Evolutionary conservation across 2,113 vertebrate genomes (phyloP), one percentile per base, ranked within the genome.

Genomic region (Catharus bicknelli): DNA sequence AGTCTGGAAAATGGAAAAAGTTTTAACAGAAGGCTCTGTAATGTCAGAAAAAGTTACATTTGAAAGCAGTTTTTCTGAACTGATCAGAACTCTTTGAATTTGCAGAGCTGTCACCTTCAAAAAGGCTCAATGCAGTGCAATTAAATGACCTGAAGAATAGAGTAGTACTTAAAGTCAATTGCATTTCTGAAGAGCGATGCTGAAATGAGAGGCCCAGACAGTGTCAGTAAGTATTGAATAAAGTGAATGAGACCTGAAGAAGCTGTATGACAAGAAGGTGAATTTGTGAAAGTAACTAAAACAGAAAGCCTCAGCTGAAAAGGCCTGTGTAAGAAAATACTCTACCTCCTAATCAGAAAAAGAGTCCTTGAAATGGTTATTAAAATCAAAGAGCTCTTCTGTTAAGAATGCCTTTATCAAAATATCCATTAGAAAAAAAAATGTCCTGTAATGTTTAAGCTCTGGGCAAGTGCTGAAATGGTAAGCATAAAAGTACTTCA

Each of bases 111-210:
- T 90, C 94, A 82, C 74, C 84, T 88, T 80, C 61, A 61, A 64
- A 85, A 95, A 47, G 89, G 75, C 63, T 92, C 68, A 77, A 48
- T 86, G 93, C 18, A 4, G 70, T 69, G 62, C 95, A 96, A 97
- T 97, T 87, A 97, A 97, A 96, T 96, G 79, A 93, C 79, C 86
- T 88, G 19, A 89, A 90, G 66, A 76, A 92, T 27, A 77, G 68
- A 88, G 68, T 59, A 86, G 85, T 86, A 83, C 91, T 85, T 94
- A 86, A 89, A 96, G 77, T 89, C 82, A 74, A 84, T 67, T 90
- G 78, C 77, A 83, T 95, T 95, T 95, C 91, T 89, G 88, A 93
- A 95, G 59, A 91, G 77, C 0, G 0, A 57, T 73, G 76, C 66
- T 90, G 72, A 93, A 95, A 91, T 81, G 58, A 94, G 78, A 36